Evolutionary conservation across 2,797 vertebrate genomes (phyloP).

Genomic region (Ceyx erithaca): DNA sequence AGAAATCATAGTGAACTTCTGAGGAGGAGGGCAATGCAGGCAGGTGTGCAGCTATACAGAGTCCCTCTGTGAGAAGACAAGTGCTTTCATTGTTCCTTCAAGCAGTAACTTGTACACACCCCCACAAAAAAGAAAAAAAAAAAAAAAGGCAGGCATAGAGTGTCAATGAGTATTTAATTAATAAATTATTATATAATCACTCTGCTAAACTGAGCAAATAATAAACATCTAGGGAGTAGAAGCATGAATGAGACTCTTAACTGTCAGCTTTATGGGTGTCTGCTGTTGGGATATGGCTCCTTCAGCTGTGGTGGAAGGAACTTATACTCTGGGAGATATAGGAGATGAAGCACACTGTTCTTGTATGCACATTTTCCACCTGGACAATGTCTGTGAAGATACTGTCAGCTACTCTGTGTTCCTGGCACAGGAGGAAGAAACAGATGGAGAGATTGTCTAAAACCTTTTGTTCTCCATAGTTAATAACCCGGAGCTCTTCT

Average conservation of each 20-base stretch:
- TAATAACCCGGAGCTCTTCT: constrained; percentile 65
- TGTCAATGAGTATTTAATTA: background rate
- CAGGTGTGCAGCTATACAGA: background rate
- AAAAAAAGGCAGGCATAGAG: background rate
- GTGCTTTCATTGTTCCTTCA: background rate
- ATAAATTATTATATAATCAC: background rate
- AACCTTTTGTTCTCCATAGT: constrained; percentile 65
- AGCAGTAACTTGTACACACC: background rate
- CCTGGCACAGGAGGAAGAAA: constrained; percentile 66
- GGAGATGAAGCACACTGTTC: background rate
- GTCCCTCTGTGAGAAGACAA: background rate
- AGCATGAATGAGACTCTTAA: background rate
- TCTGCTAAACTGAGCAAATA: background rate
- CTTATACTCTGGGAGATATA: background rate
- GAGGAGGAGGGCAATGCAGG: background rate
- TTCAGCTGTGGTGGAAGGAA: constrained; percentile 12
- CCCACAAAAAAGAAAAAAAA: background rate
- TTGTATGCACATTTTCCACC: constrained; percentile 49
- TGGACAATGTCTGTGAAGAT: constrained; percentile 58
- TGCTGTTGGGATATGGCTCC: constrained; percentile 13
- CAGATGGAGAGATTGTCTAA: constrained; percentile 58
- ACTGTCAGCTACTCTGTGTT: constrained; percentile 44
- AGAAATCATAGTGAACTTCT: background rate
- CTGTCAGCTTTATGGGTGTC: background rate
- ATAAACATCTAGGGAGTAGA: background rate